Evolutionary conservation across 2,113 vertebrate genomes (phyloP).

Genomic region (Scomber scombrus): DNA sequence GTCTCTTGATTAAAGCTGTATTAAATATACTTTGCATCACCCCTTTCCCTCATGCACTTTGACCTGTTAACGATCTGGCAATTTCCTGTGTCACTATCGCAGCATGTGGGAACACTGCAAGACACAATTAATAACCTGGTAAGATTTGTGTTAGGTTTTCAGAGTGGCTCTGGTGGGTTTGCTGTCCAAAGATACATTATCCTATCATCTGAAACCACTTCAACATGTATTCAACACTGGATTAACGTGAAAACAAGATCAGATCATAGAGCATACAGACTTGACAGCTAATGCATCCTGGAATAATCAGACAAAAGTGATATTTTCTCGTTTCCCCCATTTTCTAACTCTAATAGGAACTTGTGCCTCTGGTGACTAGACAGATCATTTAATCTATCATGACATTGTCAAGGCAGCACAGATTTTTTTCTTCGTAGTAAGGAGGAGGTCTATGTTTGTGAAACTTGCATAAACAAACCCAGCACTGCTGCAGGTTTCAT

Average conservation of each 20-base stretch:
- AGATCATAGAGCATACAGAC: neutral
- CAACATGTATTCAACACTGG: neutral
- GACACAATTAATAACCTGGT: neutral
- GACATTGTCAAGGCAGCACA: neutral
- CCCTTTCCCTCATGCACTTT: constrained; percentile 1
- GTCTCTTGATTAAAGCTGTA: constrained; percentile 31
- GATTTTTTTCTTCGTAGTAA: constrained; percentile 5
- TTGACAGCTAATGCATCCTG: neutral
- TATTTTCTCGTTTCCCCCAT: neutral
- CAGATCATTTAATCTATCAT: constrained; percentile 32
- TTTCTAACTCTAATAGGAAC: constrained; percentile 5
- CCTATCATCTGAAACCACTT: neutral
- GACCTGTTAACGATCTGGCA: neutral
- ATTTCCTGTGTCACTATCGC: constrained; percentile 7
- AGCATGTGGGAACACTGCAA: neutral
- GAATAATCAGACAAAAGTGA: neutral
- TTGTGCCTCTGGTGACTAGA: constrained; percentile 12
- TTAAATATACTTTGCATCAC: neutral
- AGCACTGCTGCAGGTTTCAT: neutral
- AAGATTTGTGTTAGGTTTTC: neutral
- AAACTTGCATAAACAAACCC: constrained; percentile 22
- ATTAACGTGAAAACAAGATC: neutral
- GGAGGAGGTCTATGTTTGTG: neutral
- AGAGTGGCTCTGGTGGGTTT: neutral
- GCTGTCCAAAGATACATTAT: neutral